Percentiles rank a stretch among this genome's conserved stretches.
Conservation (phyloP, 1,140 invertebrate genomes). For the Dolichoris vasculosae region DNA sequence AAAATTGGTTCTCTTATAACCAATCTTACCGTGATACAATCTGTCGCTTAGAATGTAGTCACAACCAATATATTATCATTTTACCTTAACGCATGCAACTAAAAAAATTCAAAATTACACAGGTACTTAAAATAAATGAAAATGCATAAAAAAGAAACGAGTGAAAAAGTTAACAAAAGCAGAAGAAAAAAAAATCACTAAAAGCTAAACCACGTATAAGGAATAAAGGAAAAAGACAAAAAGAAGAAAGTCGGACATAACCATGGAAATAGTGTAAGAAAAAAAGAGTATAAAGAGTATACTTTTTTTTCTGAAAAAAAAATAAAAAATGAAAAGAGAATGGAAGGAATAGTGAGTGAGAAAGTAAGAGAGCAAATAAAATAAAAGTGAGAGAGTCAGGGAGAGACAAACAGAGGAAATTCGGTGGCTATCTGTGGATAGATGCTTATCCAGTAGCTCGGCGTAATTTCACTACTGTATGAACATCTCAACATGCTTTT, state of each 20-base stretch:
- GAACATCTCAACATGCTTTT: constrained; percentile 5
- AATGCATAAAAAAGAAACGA: neutral
- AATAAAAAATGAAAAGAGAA: constrained; percentile 14
- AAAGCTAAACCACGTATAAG: neutral
- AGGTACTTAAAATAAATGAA: neutral
- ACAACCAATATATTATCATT: constrained; percentile 58
- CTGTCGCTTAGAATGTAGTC: neutral
- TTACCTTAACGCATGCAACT: neutral
- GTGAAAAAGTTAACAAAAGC: too few species aligned
- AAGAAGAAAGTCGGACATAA: neutral
- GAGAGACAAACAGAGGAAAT: neutral
- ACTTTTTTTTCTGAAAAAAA: neutral
- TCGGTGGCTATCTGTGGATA: neutral
- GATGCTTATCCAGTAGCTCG: constrained; percentile 53
- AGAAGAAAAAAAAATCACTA: too few species aligned
- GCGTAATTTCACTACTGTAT: constrained; percentile 52
- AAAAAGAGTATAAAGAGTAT: constrained; percentile 16
- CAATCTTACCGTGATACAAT: constrained; percentile 31
- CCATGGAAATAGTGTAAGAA: constrained; percentile 40
- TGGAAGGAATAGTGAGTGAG: neutral
- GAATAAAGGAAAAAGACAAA: constrained; percentile 12
- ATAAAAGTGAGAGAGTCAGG: neutral
- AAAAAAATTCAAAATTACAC: neutral
- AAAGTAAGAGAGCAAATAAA: too few species aligned
- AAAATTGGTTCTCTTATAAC: constrained; percentile 53